Conservation (phyloP, 2,888 invertebrate species). For the Molanna angustata region DNA sequence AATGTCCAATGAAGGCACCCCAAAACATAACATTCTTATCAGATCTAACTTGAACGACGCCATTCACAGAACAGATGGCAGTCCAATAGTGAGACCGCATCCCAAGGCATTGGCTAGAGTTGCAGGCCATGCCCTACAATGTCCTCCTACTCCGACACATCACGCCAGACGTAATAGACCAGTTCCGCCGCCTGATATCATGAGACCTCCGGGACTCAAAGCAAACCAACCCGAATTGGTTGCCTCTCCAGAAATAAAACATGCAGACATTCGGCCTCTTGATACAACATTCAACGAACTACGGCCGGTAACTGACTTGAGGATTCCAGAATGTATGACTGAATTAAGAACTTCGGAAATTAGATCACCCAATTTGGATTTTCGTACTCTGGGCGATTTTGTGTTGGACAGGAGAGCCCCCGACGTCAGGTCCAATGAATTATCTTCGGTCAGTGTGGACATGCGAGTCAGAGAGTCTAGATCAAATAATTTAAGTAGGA, state of each 20-base stretch:
- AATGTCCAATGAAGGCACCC: constrained; percentile 47
- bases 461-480: constrained; percentile 35
- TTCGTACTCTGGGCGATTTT: constrained; percentile 57
- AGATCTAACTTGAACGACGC: constrained; percentile 36
- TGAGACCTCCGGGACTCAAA: constrained; percentile 51
- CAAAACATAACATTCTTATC: constrained; percentile 47
- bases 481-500: constrained; percentile 36
- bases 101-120: constrained; percentile 62
- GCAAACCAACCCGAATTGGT: constrained; percentile 51
- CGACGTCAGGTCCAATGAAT: constrained; percentile 37
- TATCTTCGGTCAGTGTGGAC: constrained; percentile 34
- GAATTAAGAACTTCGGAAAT: constrained; percentile 54
- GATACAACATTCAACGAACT: constrained; percentile 36
- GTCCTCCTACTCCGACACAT: constrained; percentile 86
- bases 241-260: constrained; percentile 42
- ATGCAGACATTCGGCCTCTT: constrained; percentile 43
- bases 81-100: constrained; percentile 56
- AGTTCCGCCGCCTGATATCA: constrained; percentile 47
- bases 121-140: constrained; percentile 60
- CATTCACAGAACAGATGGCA: constrained; percentile 37
- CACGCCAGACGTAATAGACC: constrained; percentile 69
- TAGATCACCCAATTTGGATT: constrained; percentile 54
- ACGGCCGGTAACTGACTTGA: constrained; percentile 45
- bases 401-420: constrained; percentile 51
- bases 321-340: constrained; percentile 52